These are phyloP conservation scores for Alligator mississippiensis DNA, from an alignment of 2,113 vertebrate species.

Conservation along the genomic window DNA sequence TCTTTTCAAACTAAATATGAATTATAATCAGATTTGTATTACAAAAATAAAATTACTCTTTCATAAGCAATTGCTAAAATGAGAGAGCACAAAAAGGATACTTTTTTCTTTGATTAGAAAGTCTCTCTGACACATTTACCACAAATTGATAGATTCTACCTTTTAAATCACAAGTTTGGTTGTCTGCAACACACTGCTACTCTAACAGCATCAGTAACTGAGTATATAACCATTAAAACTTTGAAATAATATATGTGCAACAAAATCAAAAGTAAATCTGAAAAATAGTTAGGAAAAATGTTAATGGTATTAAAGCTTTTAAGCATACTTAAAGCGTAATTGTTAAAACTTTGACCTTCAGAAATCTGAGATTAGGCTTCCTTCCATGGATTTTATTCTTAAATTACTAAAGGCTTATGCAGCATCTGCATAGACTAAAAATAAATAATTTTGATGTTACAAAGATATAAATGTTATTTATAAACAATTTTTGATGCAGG, in stretches of 20 bases:
- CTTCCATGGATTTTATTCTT: slow-evolving; percentile 17
- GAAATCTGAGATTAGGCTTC: slow-evolving; percentile 7
- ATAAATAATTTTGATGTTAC: background rate
- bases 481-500: background rate
- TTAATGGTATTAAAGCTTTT: background rate
- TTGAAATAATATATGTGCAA: background rate
- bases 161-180: background rate
- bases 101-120: background rate
- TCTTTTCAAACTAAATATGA: background rate
- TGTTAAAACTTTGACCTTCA: background rate
- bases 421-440: slow-evolving; percentile 21
- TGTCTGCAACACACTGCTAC: background rate
- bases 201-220: background rate
- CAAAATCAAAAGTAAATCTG: background rate
- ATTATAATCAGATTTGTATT: background rate
- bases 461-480: background rate
- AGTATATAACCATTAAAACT: background rate
- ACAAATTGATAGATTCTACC: background rate
- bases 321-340: background rate
- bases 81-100: background rate
- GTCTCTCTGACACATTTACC: background rate
- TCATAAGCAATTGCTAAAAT: background rate
- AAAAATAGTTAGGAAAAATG: background rate
- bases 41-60: background rate
- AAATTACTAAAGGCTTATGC: background rate